Percentiles rank a stretch among this genome's conserved stretches.
phyloP scores from a whole-genome alignment of 2,888 invertebrate genomes.

The Scotopteryx bipunctaria region DNA sequence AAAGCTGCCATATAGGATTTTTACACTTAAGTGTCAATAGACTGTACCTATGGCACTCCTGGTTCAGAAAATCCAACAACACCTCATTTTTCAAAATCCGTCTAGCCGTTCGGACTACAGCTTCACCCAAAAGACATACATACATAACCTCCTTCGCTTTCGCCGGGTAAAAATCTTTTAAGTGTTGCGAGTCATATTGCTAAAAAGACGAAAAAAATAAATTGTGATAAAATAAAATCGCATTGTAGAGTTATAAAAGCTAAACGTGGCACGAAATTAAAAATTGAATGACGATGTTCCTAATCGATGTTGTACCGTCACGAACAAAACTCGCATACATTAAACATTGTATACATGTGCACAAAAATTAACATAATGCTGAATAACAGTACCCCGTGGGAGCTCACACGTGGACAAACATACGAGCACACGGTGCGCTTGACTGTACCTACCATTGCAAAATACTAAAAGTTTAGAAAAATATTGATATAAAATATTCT shows the following conservation, averaged over 20 bases:
- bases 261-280: slow-evolving; percentile 3
- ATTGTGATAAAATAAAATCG: too few relatives aligned
- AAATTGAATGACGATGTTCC: slow-evolving; percentile 3
- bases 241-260: not conserved
- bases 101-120: too few relatives aligned
- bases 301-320: slow-evolving; percentile 5
- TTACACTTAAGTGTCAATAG: too few relatives aligned
- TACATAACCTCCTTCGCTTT: too few relatives aligned
- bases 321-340: slow-evolving; percentile 53
- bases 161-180: too few relatives aligned
- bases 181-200: not conserved
- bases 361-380: slow-evolving; percentile 74
- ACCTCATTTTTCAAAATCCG: too few relatives aligned
- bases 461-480: slow-evolving; percentile 9
- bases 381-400: slow-evolving; percentile 69
- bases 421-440: slow-evolving; percentile 18
- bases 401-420: slow-evolving; percentile 74
- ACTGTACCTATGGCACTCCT: too few relatives aligned
- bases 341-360: slow-evolving; percentile 47
- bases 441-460: slow-evolving; percentile 8
- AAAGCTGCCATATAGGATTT: too few relatives aligned
- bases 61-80: too few relatives aligned
- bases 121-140: too few relatives aligned
- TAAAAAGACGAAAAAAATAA: not conserved
- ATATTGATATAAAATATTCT: not conserved